Percentiles rank a stretch among this genome's conserved stretches.
These are phyloP conservation scores for Podarcis lilfordi DNA, from an alignment of 2,797 vertebrate species.

Conservation along the genomic window DNA sequence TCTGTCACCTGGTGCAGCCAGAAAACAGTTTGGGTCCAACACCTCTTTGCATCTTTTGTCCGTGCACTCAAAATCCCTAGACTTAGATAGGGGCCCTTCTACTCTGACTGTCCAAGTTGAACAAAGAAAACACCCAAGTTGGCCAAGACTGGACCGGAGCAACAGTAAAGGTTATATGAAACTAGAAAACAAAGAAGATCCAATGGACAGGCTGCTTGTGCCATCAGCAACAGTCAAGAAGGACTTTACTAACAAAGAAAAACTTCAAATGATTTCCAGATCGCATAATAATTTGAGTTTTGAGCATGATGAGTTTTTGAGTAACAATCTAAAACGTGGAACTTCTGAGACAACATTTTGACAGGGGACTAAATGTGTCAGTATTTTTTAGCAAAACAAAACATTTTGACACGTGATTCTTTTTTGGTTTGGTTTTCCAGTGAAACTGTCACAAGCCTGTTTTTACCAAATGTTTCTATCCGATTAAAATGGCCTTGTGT, in stretches of 20 bases:
- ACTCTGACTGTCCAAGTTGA: conserved; percentile 90
- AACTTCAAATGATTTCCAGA: conserved; percentile 97
- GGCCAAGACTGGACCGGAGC: conserved; percentile 95
- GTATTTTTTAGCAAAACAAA: conserved; percentile 63
- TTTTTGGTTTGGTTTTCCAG: conserved; percentile 53
- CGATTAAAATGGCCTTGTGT: conserved; percentile 56
- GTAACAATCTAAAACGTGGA: conserved; percentile 91
- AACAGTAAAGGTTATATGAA: conserved; percentile 94
- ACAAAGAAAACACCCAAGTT: conserved; percentile 96
- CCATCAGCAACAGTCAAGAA: conserved; percentile 78
- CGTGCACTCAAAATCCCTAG: conserved; percentile 95
- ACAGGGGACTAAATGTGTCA: conserved; percentile 59
- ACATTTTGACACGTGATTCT: conserved; percentile 60
- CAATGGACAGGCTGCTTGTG: conserved; percentile 86
- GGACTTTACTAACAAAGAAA: conserved; percentile 96
- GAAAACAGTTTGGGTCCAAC: conserved; percentile 94
- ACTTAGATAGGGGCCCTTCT: conserved; percentile 87
- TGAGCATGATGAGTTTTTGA: conserved; percentile 93
- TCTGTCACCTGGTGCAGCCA: conserved; percentile 90
- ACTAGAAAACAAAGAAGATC: conserved; percentile 95
- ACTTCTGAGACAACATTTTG: conserved; percentile 97
- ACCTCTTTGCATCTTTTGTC: conserved; percentile 92
- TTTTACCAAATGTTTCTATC: conserved; percentile 66
- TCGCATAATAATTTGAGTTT: conserved; percentile 98
- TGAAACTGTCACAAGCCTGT: conserved; percentile 59